Evolutionary conservation across 2,888 invertebrate genomes (phyloP).

Genomic region (Desoria tigrina): DNA sequence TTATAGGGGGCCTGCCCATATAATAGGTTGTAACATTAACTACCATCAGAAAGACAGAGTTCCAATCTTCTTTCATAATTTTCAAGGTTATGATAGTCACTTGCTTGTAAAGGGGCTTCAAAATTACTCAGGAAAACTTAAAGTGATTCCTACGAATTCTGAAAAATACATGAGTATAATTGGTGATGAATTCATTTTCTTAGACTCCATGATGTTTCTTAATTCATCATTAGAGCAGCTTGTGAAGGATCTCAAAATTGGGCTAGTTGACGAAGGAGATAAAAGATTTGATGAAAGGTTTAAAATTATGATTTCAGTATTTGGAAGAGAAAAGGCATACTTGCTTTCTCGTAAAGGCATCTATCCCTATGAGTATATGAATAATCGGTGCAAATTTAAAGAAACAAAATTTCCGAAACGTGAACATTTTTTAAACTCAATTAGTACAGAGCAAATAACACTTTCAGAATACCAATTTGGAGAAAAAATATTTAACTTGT

Average conservation of each 20-base stretch:
- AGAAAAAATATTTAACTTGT: constrained; percentile 41
- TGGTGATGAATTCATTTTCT: constrained; percentile 21
- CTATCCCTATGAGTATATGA: constrained; percentile 33
- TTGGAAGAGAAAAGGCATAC: background rate
- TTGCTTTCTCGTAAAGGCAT: constrained; percentile 29
- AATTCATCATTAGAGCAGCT: constrained; percentile 16
- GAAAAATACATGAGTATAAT: constrained; percentile 27
- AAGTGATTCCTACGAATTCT: constrained; percentile 23
- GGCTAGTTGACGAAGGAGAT: background rate
- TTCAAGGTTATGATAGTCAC: constrained; percentile 8
- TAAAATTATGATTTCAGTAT: constrained; percentile 10
- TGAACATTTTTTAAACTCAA: constrained; percentile 16
- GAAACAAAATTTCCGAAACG: constrained; percentile 21
- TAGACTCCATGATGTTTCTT: constrained; percentile 30
- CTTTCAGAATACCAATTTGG: constrained; percentile 50
- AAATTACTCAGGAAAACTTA: constrained; percentile 16
- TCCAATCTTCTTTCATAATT: constrained; percentile 8
- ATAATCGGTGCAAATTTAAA: constrained; percentile 19
- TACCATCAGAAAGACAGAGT: constrained; percentile 2
- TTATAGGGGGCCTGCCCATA: constrained; percentile 1
- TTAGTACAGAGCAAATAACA: constrained; percentile 26
- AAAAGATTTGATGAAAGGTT: constrained; percentile 13
- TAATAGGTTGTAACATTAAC: constrained; percentile 15
- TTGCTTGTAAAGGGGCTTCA: constrained; percentile 19
- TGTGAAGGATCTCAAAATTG: constrained; percentile 17